Conservation (phyloP, 2,113 vertebrate species). For the Lepisosteus osseus region DNA sequence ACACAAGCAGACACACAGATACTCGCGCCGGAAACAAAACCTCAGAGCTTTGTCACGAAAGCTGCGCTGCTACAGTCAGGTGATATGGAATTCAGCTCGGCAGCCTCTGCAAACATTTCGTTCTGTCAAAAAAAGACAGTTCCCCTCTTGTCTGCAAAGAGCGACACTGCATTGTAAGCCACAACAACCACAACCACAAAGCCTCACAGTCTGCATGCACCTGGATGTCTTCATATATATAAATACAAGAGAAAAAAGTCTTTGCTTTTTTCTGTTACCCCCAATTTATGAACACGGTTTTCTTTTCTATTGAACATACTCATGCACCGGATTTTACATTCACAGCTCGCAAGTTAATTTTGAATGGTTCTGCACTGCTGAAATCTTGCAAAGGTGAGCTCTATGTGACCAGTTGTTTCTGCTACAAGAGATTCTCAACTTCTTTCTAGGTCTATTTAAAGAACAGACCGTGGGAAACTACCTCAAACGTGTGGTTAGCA, state of each 20-base stretch:
- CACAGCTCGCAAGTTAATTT: background rate
- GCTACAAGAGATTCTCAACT: slow-evolving; percentile 20
- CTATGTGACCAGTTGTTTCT: slow-evolving; percentile 21
- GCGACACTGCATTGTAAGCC: slow-evolving; percentile 39
- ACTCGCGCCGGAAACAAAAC: slow-evolving; percentile 52
- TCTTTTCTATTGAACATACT: background rate
- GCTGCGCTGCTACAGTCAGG: slow-evolving; percentile 39
- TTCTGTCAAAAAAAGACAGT: slow-evolving; percentile 39
- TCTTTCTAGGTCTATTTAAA: slow-evolving; percentile 51
- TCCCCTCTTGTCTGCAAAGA: slow-evolving; percentile 62
- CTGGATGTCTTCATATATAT: slow-evolving; percentile 54
- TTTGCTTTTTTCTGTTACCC: slow-evolving; percentile 15
- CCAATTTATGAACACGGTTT: background rate
- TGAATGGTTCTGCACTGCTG: background rate
- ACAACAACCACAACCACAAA: slow-evolving; percentile 71
- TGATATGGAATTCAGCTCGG: slow-evolving; percentile 37
- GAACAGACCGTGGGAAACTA: slow-evolving; percentile 60
- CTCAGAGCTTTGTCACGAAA: slow-evolving; percentile 56
- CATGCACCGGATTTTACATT: background rate
- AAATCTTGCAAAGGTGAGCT: background rate
- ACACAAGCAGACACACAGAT: slow-evolving; percentile 32
- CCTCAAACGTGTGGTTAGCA: slow-evolving; percentile 40
- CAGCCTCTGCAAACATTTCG: slow-evolving; percentile 24
- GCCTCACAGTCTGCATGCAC: slow-evolving; percentile 65
- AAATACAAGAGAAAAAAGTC: slow-evolving; percentile 36